These are phyloP conservation scores for Chrysochloris asiatica DNA, from an alignment of 2,113 vertebrate genomes.

Conservation along the genomic window DNA sequence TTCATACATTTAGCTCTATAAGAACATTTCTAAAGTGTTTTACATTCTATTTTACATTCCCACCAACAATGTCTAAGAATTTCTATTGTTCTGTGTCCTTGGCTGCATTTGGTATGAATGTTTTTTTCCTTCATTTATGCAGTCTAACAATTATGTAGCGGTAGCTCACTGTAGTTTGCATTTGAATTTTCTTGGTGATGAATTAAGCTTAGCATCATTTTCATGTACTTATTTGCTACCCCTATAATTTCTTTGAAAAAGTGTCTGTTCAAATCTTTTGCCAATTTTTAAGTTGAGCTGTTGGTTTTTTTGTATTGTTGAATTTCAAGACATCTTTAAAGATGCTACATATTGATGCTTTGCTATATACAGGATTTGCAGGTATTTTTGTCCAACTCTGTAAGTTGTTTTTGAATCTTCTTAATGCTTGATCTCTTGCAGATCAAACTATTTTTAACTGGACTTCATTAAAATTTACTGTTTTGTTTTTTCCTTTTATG, in stretches of 20 bases:
- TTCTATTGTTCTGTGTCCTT: background rate
- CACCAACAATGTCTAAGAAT: background rate
- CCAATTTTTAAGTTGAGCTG: background rate
- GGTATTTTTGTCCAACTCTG: background rate
- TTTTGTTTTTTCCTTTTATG: slow-evolving; percentile 28
- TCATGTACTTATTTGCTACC: background rate
- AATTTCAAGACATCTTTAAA: slow-evolving; percentile 1
- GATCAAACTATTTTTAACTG: background rate
- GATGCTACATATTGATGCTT: background rate
- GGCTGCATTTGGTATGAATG: background rate
- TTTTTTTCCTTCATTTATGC: background rate
- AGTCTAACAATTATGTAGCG: too few species aligned
- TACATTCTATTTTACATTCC: background rate
- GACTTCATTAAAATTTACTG: background rate
- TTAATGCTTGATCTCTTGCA: background rate
- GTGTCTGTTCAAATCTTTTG: background rate
- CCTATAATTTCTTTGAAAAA: background rate
- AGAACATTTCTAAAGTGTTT: too few species aligned
- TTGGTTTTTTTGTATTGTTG: background rate
- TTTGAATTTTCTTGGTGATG: background rate
- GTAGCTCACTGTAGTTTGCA: background rate
- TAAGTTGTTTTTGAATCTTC: background rate
- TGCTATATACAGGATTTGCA: background rate
- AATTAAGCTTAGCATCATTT: background rate
- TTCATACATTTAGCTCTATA: too few species aligned